Conservation (phyloP, 2,797 vertebrate genomes). For the Sibirionetta formosa region DNA sequence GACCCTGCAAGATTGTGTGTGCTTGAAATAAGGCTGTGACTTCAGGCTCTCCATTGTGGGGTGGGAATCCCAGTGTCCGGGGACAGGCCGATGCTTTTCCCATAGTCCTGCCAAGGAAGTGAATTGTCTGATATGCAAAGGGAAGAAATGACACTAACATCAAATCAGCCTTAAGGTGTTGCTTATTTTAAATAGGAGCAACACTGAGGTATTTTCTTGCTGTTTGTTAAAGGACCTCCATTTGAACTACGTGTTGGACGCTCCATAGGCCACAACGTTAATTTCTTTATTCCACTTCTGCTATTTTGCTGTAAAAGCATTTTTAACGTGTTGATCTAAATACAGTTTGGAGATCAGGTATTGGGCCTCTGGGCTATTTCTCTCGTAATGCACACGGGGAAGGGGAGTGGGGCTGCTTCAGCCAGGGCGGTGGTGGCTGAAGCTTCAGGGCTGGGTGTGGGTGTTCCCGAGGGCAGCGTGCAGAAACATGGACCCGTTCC, state of each 20-base stretch:
- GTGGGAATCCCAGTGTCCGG: slow-evolving; percentile 21
- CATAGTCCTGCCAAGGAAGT: background rate
- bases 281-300: background rate
- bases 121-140: background rate
- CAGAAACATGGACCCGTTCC: background rate
- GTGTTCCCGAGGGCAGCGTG: background rate
- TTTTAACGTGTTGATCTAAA: background rate
- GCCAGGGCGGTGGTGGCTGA: background rate
- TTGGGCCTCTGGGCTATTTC: background rate
- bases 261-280: background rate
- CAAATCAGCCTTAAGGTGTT: background rate
- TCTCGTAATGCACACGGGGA: rapidly evolving
- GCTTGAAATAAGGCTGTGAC: background rate
- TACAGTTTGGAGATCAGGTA: background rate
- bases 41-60: slow-evolving; percentile 1
- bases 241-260: rapidly evolving
- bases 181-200: background rate
- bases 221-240: background rate
- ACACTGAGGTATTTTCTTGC: background rate
- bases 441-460: background rate
- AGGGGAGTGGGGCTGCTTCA: rapidly evolving
- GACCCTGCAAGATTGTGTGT: background rate
- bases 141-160: background rate
- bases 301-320: background rate
- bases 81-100: background rate